phyloP scores from a whole-genome alignment of 2,797 vertebrate species.

The Sebastes wilsoni region DNA sequence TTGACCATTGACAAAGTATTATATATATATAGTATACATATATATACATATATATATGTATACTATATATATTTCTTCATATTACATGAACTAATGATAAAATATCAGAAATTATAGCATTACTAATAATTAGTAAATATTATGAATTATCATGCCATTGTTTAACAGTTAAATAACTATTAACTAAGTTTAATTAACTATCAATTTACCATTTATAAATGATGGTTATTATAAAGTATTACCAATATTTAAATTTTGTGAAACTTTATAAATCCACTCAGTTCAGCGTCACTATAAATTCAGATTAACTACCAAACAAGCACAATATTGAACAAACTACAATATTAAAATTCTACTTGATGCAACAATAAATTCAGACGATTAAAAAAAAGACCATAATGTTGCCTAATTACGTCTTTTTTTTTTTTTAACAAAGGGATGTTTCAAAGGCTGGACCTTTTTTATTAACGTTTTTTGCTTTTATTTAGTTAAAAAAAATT shows the following conservation, averaged over 20 bases:
- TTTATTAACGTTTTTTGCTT: background rate
- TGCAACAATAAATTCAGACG: background rate
- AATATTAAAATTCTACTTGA: background rate
- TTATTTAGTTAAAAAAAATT: background rate
- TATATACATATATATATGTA: too few relatives aligned
- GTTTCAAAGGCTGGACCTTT: background rate
- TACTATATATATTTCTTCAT: too few relatives aligned
- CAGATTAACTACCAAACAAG: background rate
- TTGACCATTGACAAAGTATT: too few relatives aligned
- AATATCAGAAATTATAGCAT: too few relatives aligned
- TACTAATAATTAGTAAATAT: too few relatives aligned
- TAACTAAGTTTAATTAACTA: too few relatives aligned
- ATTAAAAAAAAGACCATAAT: background rate
- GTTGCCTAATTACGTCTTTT: background rate
- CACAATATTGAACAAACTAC: background rate
- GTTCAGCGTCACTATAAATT: background rate
- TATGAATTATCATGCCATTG: too few relatives aligned
- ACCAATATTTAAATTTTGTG: background rate
- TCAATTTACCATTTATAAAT: too few relatives aligned
- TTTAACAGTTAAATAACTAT: too few relatives aligned
- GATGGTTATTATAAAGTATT: too few relatives aligned
- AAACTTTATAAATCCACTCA: background rate
- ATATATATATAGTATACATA: too few relatives aligned
- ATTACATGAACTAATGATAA: too few relatives aligned
- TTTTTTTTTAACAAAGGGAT: background rate